Evolutionary conservation across 2,113 vertebrate genomes (phyloP).

Genomic region (Numenius arquata): DNA sequence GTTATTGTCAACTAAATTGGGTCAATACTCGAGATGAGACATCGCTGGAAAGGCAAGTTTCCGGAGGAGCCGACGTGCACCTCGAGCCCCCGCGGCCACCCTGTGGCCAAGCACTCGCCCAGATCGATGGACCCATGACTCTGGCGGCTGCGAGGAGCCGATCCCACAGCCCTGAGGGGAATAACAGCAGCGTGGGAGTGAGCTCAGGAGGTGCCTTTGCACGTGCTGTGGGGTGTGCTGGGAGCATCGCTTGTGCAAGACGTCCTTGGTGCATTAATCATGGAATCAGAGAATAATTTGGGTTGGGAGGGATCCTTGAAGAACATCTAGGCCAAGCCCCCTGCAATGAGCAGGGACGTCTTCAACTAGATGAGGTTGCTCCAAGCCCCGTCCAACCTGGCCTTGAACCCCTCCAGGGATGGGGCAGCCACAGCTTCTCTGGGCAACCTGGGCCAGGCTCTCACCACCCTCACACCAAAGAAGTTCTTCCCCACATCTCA

Average conservation of each 20-base stretch:
- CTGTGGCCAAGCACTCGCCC: rapidly evolving
- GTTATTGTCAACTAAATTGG: background rate
- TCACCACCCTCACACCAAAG: background rate
- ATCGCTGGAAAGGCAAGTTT: background rate
- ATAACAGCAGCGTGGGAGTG: rapidly evolving
- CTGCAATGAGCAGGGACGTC: background rate
- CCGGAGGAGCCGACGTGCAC: background rate
- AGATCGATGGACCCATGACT: rapidly evolving
- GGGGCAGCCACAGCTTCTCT: background rate
- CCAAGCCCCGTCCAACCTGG: background rate
- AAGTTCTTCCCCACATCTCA: background rate
- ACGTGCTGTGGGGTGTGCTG: rapidly evolving
- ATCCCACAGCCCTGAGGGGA: background rate
- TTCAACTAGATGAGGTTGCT: background rate
- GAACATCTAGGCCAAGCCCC: background rate
- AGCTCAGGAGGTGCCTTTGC: background rate
- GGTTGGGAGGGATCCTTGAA: background rate
- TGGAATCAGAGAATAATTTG: background rate
- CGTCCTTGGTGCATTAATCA: background rate
- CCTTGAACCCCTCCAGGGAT: background rate
- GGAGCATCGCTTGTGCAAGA: background rate
- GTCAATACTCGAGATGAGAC: background rate
- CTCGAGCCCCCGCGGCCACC: background rate
- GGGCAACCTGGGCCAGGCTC: background rate
- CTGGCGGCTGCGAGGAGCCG: rapidly evolving